phyloP scores from a whole-genome alignment of 2,888 invertebrate genomes.

The Tuta absoluta region DNA sequence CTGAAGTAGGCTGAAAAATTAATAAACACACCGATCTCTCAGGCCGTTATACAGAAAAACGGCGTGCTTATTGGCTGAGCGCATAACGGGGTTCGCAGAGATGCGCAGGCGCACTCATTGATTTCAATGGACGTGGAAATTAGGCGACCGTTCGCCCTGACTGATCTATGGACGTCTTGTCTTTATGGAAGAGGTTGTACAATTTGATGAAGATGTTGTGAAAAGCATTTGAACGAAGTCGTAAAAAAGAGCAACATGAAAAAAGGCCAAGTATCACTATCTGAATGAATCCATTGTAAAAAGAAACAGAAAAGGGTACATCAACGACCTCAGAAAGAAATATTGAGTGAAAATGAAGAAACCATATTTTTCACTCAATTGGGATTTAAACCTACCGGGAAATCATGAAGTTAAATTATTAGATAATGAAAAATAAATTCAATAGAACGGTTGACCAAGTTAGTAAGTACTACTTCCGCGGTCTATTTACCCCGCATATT shows the following conservation, averaged over 20 bases:
- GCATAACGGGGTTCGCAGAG: slow-evolving; percentile 16
- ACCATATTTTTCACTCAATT: too few relatives aligned
- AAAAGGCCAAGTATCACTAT: too few relatives aligned
- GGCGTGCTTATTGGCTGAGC: not conserved
- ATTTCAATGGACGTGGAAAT: slow-evolving; percentile 48
- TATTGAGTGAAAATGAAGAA: too few relatives aligned
- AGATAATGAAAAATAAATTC: slow-evolving; percentile 1
- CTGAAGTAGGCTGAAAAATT: slow-evolving; percentile 7
- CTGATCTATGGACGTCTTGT: slow-evolving; percentile 2
- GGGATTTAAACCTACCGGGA: too few relatives aligned
- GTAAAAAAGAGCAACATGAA: too few relatives aligned
- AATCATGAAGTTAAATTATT: too few relatives aligned
- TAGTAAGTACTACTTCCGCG: not conserved
- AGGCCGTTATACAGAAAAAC: slow-evolving; percentile 6
- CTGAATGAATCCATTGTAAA: too few relatives aligned
- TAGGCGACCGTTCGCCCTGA: slow-evolving; percentile 30
- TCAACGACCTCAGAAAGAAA: too few relatives aligned
- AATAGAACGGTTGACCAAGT: slow-evolving; percentile 16
- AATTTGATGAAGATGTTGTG: not conserved
- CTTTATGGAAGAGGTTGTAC: not conserved
- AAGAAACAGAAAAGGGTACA: too few relatives aligned
- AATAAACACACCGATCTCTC: slow-evolving; percentile 9
- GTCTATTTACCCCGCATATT: slow-evolving; percentile 7
- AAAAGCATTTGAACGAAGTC: not conserved
- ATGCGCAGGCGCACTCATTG: slow-evolving; percentile 45